These are phyloP conservation scores for Adoxophyes honmai DNA, from an alignment of 1,140 invertebrate species.

Conservation along the genomic window DNA sequence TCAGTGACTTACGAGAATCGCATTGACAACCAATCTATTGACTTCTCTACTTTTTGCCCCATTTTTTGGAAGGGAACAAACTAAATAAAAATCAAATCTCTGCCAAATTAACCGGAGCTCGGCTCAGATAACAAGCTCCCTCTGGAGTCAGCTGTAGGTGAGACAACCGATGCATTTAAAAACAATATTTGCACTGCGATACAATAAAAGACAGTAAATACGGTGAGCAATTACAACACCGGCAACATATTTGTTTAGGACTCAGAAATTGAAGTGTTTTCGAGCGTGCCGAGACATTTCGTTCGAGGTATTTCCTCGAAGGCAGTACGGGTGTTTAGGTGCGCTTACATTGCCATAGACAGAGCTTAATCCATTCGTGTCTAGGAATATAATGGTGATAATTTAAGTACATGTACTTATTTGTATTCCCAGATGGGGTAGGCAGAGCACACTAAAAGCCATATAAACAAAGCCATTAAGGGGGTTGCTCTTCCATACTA, in stretches of 20 bases:
- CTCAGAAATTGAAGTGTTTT: constrained; percentile 73
- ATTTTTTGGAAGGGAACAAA: constrained; percentile 26
- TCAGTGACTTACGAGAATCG: no score
- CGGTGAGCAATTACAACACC: constrained; percentile 70
- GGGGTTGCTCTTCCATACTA: no score
- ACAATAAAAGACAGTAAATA: constrained; percentile 75
- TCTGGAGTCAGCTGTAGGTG: constrained; percentile 56
- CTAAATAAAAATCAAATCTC: constrained; percentile 56
- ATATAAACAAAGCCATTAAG: no score
- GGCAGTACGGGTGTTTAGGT: constrained; percentile 24
- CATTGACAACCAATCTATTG: no score
- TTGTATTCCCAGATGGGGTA: no score
- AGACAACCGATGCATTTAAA: constrained; percentile 65
- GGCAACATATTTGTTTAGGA: constrained; percentile 76
- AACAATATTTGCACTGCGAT: constrained; percentile 71
- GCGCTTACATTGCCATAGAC: not conserved
- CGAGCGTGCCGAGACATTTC: constrained; percentile 67
- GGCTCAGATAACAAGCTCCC: constrained; percentile 27
- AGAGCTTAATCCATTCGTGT: no score
- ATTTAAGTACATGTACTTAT: no score
- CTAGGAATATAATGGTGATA: no score
- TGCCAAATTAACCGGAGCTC: constrained; percentile 56
- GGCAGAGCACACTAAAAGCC: no score
- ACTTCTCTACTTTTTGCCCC: not conserved
- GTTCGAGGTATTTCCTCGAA: constrained; percentile 62